Conservation (phyloP, 2,888 invertebrate genomes). For the Reticulitermes lucifugus region DNA sequence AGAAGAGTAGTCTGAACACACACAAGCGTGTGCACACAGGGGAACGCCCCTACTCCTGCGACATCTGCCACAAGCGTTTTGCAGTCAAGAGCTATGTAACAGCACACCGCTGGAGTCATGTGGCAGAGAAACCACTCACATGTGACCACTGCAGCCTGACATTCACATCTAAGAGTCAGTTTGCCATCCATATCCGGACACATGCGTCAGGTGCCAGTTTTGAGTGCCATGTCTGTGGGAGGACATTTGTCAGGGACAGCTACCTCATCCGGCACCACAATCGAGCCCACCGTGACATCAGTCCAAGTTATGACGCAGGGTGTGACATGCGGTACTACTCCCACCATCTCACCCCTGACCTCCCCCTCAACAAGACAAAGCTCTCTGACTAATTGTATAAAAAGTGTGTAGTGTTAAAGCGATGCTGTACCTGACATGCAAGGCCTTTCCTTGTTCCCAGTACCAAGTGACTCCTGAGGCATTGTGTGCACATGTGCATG, state of each 20-base stretch:
- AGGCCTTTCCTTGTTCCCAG: background rate
- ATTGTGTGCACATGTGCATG: background rate
- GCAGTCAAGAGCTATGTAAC: constrained; percentile 85
- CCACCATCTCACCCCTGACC: constrained; percentile 18
- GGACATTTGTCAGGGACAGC: constrained; percentile 81
- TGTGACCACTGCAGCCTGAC: constrained; percentile 80
- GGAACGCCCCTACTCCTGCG: constrained; percentile 82
- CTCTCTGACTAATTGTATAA: constrained; percentile 21
- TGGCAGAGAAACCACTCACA: constrained; percentile 78
- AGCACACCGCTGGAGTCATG: constrained; percentile 84
- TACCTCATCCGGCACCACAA: constrained; percentile 83
- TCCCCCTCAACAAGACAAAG: background rate
- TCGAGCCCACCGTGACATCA: constrained; percentile 74
- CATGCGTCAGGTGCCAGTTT: constrained; percentile 77
- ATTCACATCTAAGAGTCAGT: constrained; percentile 80
- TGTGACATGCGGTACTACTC: constrained; percentile 44
- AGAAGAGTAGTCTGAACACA: constrained; percentile 84
- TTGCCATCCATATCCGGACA: constrained; percentile 80
- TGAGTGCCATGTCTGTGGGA: constrained; percentile 80
- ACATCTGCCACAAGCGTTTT: constrained; percentile 83
- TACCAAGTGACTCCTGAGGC: background rate
- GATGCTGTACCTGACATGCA: background rate
- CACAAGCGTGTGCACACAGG: constrained; percentile 86
- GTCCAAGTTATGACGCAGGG: constrained; percentile 52
- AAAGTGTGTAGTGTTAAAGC: background rate